A percentile compares a stretch with the other conserved stretches of the same genome.
These are phyloP conservation scores for Columba guinea DNA, from an alignment of 2,797 vertebrate species.

Conservation along the genomic window DNA sequence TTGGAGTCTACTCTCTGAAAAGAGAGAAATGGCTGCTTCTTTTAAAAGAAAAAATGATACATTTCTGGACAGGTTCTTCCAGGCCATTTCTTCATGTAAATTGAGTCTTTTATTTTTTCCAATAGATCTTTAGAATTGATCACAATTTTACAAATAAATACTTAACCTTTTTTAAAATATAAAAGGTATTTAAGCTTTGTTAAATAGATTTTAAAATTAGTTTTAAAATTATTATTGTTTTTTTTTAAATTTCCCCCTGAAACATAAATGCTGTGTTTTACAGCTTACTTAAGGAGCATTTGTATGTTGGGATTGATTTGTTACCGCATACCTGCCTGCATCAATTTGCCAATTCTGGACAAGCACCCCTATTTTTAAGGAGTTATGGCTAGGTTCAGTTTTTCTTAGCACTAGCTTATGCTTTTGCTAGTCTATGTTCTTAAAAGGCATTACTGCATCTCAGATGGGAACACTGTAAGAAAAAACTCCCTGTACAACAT, in stretches of 20 bases:
- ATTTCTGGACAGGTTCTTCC: not conserved
- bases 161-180: too few species aligned
- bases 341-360: not conserved
- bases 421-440: not conserved
- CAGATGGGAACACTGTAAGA: not conserved
- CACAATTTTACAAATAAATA: not conserved
- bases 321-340: not conserved
- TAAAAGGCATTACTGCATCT: not conserved
- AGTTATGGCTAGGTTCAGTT: not conserved
- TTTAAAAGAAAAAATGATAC: conserved; percentile 6
- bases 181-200: not conserved
- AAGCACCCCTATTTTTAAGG: not conserved
- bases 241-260: not conserved
- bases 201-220: not conserved
- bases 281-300: not conserved
- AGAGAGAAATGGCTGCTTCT: conserved; percentile 75
- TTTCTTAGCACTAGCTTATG: not conserved
- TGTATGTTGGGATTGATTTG: not conserved
- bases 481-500: not conserved
- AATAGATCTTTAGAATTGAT: not conserved
- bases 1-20: conserved; percentile 83
- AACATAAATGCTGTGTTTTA: not conserved
- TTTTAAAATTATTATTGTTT: not conserved
- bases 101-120: not conserved
- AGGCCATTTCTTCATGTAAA: not conserved